Conservation (phyloP, 1,140 invertebrate genomes). For the Archivesica marissinica region DNA sequence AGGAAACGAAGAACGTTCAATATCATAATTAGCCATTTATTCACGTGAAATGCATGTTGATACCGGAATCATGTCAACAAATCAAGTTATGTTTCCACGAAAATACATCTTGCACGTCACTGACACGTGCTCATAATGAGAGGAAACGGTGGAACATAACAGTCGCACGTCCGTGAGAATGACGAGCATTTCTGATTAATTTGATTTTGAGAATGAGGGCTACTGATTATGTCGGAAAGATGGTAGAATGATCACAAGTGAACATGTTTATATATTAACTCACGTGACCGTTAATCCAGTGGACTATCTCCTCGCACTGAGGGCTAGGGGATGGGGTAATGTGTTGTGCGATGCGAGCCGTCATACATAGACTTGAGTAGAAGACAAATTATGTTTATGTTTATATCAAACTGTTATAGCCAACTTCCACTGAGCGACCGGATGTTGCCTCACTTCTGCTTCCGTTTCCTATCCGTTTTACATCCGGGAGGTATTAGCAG, state of each 20-base stretch:
- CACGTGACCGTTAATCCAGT: too few species aligned
- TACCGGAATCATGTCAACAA: constrained; percentile 47
- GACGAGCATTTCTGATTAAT: constrained; percentile 25
- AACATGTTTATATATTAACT: neutral
- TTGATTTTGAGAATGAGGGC: constrained; percentile 27
- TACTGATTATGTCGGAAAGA: neutral
- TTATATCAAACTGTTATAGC: too few species aligned
- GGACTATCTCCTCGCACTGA: too few species aligned
- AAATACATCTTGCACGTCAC: constrained; percentile 31
- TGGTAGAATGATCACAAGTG: too few species aligned
- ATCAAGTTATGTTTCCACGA: constrained; percentile 34
- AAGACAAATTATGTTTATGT: too few species aligned
- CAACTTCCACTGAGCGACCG: too few species aligned
- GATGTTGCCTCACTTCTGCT: too few species aligned
- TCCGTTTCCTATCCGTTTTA: too few species aligned
- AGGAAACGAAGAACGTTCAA: constrained; percentile 36
- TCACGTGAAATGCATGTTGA: constrained; percentile 38
- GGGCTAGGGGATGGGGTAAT: too few species aligned
- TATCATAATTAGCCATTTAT: constrained; percentile 19
- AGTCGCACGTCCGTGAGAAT: constrained; percentile 18
- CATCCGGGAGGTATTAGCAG: too few species aligned
- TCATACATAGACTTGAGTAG: too few species aligned
- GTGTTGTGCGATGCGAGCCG: too few species aligned
- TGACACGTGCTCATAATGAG: constrained; percentile 22
- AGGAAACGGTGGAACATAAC: constrained; percentile 25